Evolutionary conservation across 2,113 vertebrate species (phyloP), one percentile per base, ranked within the genome.

Genomic region (Halcyon malimbica): DNA sequence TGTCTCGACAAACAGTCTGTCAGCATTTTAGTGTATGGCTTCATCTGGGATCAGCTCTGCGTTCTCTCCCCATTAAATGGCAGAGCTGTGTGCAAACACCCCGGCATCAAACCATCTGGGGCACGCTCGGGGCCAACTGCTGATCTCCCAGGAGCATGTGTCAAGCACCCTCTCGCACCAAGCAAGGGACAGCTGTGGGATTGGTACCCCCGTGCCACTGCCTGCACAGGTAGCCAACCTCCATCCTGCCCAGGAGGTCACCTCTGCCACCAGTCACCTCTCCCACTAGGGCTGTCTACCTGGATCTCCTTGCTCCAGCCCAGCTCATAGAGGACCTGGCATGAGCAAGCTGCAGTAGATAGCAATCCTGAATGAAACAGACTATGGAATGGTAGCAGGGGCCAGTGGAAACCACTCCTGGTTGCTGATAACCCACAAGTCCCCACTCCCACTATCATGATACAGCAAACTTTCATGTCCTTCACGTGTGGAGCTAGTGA

Each of bases 1-100:
- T 97, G 94, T 97, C 96, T 96, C 31, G 9, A 93, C 96, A 96
- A 94, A 87, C 96, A 96, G 92, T 93, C 96, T 96, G 96, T 97
- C 95, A 92, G 90, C 93, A 59, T 83, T 89, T 91, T 15, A 74
- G 90, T 89, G 92, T 54, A 76, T 68, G 96, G 90, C 95, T 96
- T 96, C 94, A 90, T 93, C 93, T 97, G 93, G 92, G 94, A 96
- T 94, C 96, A 95, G 94, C 93, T 95, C 46, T 70, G 78, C 50
- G 33, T 92, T 94, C 93, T 86, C 88, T 96, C 96, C 90, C 85
- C 94, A 96, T 97, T 95, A 94, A 97, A 96, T 75, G 90, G 95
- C 92, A 95, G 93, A 92, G 76, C 92, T 95, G 94, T 96, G 92
- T 97, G 95, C 96, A 96, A 96, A 97, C 95, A 92, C 56, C 76